A percentile compares a stretch with the other conserved stretches of the same genome.
phyloP scores from a whole-genome alignment of 2,888 invertebrate species.

The Saturnia japonica region DNA sequence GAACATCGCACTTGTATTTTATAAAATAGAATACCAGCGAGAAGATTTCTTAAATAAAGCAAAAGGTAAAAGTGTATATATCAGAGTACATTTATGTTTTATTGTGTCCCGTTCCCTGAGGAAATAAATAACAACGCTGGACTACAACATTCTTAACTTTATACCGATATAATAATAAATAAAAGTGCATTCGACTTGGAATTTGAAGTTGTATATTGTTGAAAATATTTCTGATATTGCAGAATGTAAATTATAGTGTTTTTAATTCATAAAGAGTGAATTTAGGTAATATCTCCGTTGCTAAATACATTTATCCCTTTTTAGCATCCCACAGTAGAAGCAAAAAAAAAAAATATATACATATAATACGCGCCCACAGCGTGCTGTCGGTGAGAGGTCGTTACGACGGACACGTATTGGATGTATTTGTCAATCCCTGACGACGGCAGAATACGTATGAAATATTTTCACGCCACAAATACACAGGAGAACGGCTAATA shows the following conservation, averaged over 20 bases:
- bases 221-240: too few species aligned
- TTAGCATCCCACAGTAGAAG: neutral
- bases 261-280: neutral
- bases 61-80: neutral
- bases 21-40: neutral
- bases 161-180: slow-evolving; percentile 4
- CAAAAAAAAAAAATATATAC: too few species aligned
- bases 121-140: slow-evolving; percentile 7
- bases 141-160: neutral
- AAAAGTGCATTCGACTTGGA: neutral
- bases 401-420: neutral
- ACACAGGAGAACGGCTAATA: neutral
- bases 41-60: neutral
- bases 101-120: neutral
- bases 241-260: too few species aligned
- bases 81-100: neutral
- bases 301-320: too few species aligned
- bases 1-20: neutral
- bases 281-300: neutral
- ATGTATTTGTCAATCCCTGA: neutral
- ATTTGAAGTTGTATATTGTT: neutral
- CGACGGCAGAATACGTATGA: neutral
- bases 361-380: too few species aligned
- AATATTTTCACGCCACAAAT: neutral
- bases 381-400: neutral